Percentiles rank a stretch among this genome's conserved stretches.
phyloP scores from a whole-genome alignment of 2,797 vertebrate genomes.

The Petrocephalus schoutedeni region DNA sequence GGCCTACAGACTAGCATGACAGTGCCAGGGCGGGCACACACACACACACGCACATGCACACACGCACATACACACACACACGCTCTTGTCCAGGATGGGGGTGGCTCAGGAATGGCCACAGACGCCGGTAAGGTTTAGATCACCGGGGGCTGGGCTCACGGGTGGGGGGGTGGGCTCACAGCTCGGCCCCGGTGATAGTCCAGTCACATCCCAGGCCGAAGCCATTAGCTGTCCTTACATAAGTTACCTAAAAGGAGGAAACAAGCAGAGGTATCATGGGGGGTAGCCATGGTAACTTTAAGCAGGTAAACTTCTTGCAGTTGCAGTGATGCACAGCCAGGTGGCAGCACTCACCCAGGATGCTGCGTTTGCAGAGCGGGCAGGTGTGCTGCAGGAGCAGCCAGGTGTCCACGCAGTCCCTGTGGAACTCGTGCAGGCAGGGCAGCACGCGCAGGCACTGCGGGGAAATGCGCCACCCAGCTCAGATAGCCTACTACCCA shows the following conservation, averaged over 20 bases:
- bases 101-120: slow-evolving; percentile 10
- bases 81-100: not conserved
- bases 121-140: slow-evolving; percentile 35
- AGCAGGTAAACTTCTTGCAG: not conserved
- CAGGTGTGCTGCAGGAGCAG: slow-evolving; percentile 88
- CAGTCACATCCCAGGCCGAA: not conserved
- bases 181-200: slow-evolving; percentile 22
- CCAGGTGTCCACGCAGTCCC: slow-evolving; percentile 90
- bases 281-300: not conserved
- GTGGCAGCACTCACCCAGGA: slow-evolving; percentile 68
- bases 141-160: not conserved
- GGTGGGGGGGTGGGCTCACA: slow-evolving; percentile 10
- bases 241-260: slow-evolving; percentile 46
- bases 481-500: not conserved
- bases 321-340: not conserved
- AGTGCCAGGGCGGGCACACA: not conserved
- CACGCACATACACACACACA: not conserved
- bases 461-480: not conserved
- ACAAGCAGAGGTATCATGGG: not conserved
- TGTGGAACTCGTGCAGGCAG: slow-evolving; percentile 86
- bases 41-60: not conserved
- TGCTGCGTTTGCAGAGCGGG: slow-evolving; percentile 86
- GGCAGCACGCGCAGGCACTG: slow-evolving; percentile 89
- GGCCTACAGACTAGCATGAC: not conserved
- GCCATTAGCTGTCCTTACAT: slow-evolving; percentile 52